Evolutionary conservation across 2,888 invertebrate genomes (phyloP), one percentile per base, ranked within the genome.

Genomic region (Acronicta leporina): DNA sequence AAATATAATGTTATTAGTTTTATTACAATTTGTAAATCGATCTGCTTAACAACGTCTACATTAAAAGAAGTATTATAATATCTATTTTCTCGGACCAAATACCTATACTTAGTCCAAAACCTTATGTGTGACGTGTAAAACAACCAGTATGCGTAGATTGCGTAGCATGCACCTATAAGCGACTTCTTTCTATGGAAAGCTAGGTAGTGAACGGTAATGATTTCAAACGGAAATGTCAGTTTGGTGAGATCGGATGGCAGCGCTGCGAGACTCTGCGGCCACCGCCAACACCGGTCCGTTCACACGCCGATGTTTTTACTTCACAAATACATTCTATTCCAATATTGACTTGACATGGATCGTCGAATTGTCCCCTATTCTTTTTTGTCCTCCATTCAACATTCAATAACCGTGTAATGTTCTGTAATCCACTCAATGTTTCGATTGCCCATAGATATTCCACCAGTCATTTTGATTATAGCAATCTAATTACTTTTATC

Each of bases 171-270:
- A n/a, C n/a, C n/a, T 20, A 20, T 20, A 20, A 20, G 20, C 73
- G 75, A 71, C 62, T 76, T 66, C 62, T 72, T 79, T 77, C 81
- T 79, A 84, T 80, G 79, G 80, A 85, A 85, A 84, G 77, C 68
- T 69, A 84, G 76, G 67, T 69, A 49, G 80, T 76, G 77, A 82
- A 80, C 79, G 79, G 79, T 83, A 83, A 82, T 81, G 81, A 86
- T 86, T 86, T 79, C 76, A 82, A 88, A 79, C 89, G 90, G 91
- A 92, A 87, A 91, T 90, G 83, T 88, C 88, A 90, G 90, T 91
- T 90, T 87, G 88, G 82, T 77, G 87, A 85, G 87, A 89, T 86
- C 79, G 78, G 80, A 82, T 79, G 75, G 77, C 68, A 76, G 73
- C 71, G 67, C 47, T 42, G 42, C 77, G 71, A 70, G 67, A 48